Base-by-base conservation (phyloP, 2,113 vertebrate genomes). In the Ophthalmolycus amberensis region DNA sequence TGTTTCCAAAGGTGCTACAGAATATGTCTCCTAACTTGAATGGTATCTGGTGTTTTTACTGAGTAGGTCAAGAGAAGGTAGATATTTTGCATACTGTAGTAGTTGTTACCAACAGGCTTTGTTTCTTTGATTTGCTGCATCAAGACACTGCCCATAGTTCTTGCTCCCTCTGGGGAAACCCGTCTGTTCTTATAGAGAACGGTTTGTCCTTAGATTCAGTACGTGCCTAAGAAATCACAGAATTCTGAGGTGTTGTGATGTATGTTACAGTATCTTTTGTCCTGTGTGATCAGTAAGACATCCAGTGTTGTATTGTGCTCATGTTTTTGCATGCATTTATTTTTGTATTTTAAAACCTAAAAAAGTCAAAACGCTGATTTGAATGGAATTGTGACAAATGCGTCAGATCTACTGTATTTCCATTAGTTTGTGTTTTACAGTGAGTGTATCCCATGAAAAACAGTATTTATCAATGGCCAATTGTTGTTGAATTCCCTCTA, bases 1-100 rank as follows among this genome's bases (percentile, higher is more conserved):
- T 16, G 15, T 87, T 89, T 89, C 89, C 91, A 93, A 93, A 93
- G 91, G 94, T 93, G 94, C 93, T 94, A 83, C 56, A 82, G 79
- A 81, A 75, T 72, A 90, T 79, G 77, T 58, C 74, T 73, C 62
- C 27, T 62, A 46, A 64, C 71, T 85, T 75, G 77, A 82, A 71
- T 16, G 65, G 68, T 62, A 38, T 79, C 75, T 52, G 79, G 66
- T 77, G 73, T 92, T 83, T 75, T 75, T 58, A 59, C 62, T 50
- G 46, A 86, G 64, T 58, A 75, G 34, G 56, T 87, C 54, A 71
- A 42, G 65, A 79, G 37, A 81, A 38, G 64, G 54, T 1, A 58
- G 59, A 79, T 84, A 2, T 83, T 69, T 83, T 63, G 12, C 60
- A 82, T 67, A 34, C 62, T 81, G 58, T 58, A 44, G 68, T 79